These are phyloP conservation scores for Acrocyrtus sp. DNA, from an alignment of 2,888 invertebrate genomes.

Conservation along the genomic window DNA sequence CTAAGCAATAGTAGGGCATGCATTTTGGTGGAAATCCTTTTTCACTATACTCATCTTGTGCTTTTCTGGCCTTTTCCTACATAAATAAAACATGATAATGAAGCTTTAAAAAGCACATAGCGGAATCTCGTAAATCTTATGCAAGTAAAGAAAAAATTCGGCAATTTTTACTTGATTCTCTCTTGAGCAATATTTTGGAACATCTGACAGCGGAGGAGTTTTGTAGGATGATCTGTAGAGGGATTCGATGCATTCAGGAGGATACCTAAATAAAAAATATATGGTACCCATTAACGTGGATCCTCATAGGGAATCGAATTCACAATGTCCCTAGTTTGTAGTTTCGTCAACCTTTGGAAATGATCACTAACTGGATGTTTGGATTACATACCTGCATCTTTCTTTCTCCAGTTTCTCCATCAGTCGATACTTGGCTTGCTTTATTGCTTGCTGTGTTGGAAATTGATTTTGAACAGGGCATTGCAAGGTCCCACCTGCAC, in stretches of 20 bases:
- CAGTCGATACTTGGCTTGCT: slow-evolving; percentile 56
- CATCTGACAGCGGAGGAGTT: slow-evolving; percentile 54
- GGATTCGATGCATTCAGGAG: slow-evolving; percentile 60
- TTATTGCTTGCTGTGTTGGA: slow-evolving; percentile 59
- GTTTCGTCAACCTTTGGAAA: too few relatives aligned
- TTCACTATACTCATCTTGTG: slow-evolving; percentile 38
- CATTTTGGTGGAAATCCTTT: slow-evolving; percentile 58
- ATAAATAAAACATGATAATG: not conserved
- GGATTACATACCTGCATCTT: slow-evolving; percentile 55
- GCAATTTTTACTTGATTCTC: slow-evolving; percentile 47
- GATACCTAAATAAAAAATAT: too few relatives aligned
- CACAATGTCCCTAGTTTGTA: slow-evolving; percentile 24
- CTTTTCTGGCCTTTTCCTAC: slow-evolving; percentile 53
- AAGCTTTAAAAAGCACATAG: too few relatives aligned
- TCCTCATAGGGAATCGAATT: not conserved
- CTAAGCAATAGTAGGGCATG: slow-evolving; percentile 59
- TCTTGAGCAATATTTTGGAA: slow-evolving; percentile 58
- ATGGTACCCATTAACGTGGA: too few relatives aligned
- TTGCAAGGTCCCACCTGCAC: slow-evolving; percentile 60
- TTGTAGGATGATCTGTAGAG: slow-evolving; percentile 56
- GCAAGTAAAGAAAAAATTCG: too few relatives aligned
- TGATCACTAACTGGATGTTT: too few relatives aligned
- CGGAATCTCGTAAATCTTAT: too few relatives aligned
- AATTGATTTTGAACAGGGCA: slow-evolving; percentile 62
- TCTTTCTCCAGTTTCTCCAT: slow-evolving; percentile 59